Conservation (phyloP, 2,797 vertebrate species). For the Typhlichthys subterraneus region DNA sequence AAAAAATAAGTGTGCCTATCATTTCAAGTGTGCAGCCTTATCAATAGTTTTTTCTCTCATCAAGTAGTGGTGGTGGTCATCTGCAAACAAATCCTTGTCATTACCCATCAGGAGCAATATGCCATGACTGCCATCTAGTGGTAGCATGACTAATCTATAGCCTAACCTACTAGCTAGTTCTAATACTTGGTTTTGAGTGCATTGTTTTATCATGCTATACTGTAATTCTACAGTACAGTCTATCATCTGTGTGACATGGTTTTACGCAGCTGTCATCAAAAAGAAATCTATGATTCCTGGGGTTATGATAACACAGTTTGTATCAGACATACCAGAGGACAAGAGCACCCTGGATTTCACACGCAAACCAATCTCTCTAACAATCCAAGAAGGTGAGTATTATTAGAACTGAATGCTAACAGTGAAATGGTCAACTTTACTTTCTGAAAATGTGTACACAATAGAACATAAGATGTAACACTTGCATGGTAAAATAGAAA, state of each 20-base stretch:
- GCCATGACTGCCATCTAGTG: constrained; percentile 65
- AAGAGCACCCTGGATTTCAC: constrained; percentile 83
- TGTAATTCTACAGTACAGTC: not conserved
- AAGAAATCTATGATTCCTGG: constrained; percentile 80
- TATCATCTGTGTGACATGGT: not conserved
- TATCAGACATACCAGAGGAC: constrained; percentile 77
- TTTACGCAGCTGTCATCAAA: constrained; percentile 54
- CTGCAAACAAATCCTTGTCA: not conserved
- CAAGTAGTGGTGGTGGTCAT: not conserved
- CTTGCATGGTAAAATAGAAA: no score
- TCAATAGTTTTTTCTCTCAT: constrained; percentile 3
- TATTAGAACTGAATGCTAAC: not conserved
- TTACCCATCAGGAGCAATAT: constrained; percentile 13
- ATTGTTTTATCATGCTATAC: not conserved
- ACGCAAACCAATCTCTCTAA: constrained; percentile 75
- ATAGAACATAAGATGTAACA: not conserved
- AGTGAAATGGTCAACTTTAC: not conserved
- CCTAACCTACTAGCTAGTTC: not conserved
- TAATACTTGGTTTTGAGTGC: not conserved
- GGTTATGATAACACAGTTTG: constrained; percentile 78
- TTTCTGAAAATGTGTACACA: no score
- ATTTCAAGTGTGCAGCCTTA: not conserved
- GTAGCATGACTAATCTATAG: constrained; percentile 12
- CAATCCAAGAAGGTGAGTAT: constrained; percentile 79
- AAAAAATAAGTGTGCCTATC: constrained; percentile 1